Evolutionary conservation across 2,888 invertebrate genomes (phyloP).

Genomic region (Pammene fasciana): DNA sequence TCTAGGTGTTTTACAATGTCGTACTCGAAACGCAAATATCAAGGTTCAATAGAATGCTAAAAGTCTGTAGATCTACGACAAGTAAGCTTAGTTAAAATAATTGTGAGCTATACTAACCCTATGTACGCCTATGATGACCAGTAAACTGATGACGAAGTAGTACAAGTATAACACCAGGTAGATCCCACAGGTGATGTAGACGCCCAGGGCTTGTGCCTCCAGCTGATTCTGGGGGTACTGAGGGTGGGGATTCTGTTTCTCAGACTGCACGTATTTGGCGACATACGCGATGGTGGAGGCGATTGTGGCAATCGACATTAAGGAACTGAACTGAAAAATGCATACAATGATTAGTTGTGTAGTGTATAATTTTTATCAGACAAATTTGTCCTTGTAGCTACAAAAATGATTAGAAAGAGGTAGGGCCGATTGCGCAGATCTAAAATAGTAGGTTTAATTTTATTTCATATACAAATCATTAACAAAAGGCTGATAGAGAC

Average conservation of each 20-base stretch:
- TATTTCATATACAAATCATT: too few relatives aligned
- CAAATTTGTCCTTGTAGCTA: too few relatives aligned
- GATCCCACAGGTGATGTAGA: constrained; percentile 69
- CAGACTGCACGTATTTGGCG: constrained; percentile 55
- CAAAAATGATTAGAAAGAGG: too few relatives aligned
- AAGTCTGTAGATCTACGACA: too few relatives aligned
- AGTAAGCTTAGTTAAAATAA: too few relatives aligned
- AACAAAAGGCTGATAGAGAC: too few relatives aligned
- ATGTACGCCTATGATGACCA: constrained; percentile 69
- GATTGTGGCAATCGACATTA: constrained; percentile 51
- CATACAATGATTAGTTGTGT: too few relatives aligned
- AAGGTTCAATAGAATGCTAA: too few relatives aligned
- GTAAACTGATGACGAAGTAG: constrained; percentile 59
- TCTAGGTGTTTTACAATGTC: too few relatives aligned
- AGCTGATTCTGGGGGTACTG: constrained; percentile 60
- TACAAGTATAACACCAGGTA: constrained; percentile 64
- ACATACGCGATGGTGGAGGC: constrained; percentile 63
- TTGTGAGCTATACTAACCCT: constrained; percentile 50
- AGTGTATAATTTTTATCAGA: background rate
- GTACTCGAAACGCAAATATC: too few relatives aligned
- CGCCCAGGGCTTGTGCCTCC: constrained; percentile 53
- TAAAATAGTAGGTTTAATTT: too few relatives aligned
- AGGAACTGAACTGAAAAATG: constrained; percentile 60
- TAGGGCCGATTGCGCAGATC: too few relatives aligned
- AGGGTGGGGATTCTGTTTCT: constrained; percentile 48